A percentile compares a stretch with the other conserved stretches of the same genome.
Evolutionary conservation across 2,888 invertebrate genomes (phyloP).

Genomic region (Quadroppia sp.): DNA sequence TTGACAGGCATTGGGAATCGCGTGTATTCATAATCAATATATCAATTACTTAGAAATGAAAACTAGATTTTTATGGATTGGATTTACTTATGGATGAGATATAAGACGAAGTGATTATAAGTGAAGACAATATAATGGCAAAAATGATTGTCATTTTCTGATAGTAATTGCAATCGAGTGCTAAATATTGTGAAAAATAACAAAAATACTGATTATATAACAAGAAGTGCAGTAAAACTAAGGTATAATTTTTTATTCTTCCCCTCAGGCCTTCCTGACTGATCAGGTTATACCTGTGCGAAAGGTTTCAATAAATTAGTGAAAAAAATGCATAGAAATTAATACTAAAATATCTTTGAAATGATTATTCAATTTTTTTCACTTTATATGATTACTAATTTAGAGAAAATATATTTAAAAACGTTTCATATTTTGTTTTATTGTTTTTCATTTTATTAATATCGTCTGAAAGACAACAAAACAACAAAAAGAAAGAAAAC

Average conservation of each 20-base stretch:
- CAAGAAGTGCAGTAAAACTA: background rate
- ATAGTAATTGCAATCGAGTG: conserved; percentile 14
- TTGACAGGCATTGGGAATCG: background rate
- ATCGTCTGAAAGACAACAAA: too few species aligned
- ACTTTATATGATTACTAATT: too few species aligned
- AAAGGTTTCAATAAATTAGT: too few species aligned
- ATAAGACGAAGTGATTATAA: too few species aligned
- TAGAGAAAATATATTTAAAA: too few species aligned
- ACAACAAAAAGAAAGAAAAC: too few species aligned
- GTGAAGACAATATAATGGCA: background rate
- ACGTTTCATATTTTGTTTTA: too few species aligned
- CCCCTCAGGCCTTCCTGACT: conserved; percentile 6
- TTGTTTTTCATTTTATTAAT: too few species aligned
- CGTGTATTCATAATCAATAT: background rate
- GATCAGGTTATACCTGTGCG: conserved; percentile 7
- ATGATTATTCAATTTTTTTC: too few species aligned
- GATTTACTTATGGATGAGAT: background rate
- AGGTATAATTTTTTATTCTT: background rate
- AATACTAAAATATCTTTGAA: too few species aligned
- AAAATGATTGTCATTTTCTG: background rate
- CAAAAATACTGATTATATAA: conserved; percentile 10
- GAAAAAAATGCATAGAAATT: too few species aligned
- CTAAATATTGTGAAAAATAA: conserved; percentile 7
- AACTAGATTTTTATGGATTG: background rate
- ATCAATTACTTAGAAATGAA: background rate